Base-by-base conservation (phyloP, 2,888 invertebrate genomes). In the Troides helena region DNA sequence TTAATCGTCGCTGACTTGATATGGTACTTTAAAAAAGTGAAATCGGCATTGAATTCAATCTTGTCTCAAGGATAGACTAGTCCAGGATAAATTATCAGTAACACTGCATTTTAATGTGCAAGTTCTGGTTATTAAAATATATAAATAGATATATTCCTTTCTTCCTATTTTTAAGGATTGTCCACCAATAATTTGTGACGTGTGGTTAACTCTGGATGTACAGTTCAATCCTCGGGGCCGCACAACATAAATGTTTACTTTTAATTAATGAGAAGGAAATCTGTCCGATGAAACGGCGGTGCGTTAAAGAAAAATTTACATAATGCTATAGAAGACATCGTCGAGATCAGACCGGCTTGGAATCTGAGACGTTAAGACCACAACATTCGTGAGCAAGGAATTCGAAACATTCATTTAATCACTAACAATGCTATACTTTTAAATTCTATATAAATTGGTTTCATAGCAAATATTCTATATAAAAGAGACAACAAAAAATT, bases 251-350 rank as follows among this genome's bases (percentile, higher is more conserved):
- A 70, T 67, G 67, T 70, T 67, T 70, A 60, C 70, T 70, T 67
- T 70, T 70, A 70, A 70, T 70, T 70, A 70, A 70, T 63, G 70
- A 70, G 67, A 70, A 70, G 53, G 70, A 70, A 70, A 62, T 67
- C 65, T 62, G 23, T 50, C 10, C 70, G 70, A 63, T 43, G 62
- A 59, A 63, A 59, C 67, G 63, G 53, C 58, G 67, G 63, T 67
- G 25, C 63, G 25, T 63, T 21, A 76, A 79, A 78, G 75, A 69
- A 59, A 71, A 77, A 80, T 82, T 82, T 78, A 82, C 81, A 79
- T 81, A 81, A 80, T 77, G 73, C 71, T 75, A 76, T 78, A 77
- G 74, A 73, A 69, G 62, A 46, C 57, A 57, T 67, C 50, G 57
- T 39, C 50, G 61, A 71, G 59, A 68, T 70, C 69, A 58, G 68